phyloP scores from a whole-genome alignment of 2,888 invertebrate species.

The Campoletis raptor region DNA sequence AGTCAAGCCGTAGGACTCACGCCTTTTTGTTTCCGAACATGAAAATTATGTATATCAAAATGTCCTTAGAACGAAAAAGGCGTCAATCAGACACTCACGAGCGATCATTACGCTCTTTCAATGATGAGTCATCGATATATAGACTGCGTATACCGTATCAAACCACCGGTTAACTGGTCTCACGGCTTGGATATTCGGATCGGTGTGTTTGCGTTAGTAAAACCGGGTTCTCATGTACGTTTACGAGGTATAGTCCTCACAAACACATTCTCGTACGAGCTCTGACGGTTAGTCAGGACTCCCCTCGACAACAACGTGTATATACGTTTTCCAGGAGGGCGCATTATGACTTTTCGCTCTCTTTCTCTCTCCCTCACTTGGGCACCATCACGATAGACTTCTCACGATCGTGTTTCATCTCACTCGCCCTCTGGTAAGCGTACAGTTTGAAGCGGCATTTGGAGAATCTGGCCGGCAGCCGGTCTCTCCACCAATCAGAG shows the following conservation, averaged over 20 bases:
- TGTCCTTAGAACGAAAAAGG: background rate
- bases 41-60: slow-evolving; percentile 15
- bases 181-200: slow-evolving; percentile 54
- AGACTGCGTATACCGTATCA: slow-evolving; percentile 55
- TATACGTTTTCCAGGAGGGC: slow-evolving; percentile 75
- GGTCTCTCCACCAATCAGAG: slow-evolving; percentile 89
- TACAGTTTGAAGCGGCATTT: slow-evolving; percentile 85
- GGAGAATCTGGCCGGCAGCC: slow-evolving; percentile 86
- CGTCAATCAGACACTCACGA: background rate
- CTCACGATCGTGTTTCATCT: slow-evolving; percentile 47
- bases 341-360: slow-evolving; percentile 71
- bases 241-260: slow-evolving; percentile 43
- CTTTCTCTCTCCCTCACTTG: slow-evolving; percentile 23
- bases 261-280: slow-evolving; percentile 61
- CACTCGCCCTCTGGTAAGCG: slow-evolving; percentile 67
- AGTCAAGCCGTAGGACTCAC: background rate
- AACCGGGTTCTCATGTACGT: slow-evolving; percentile 47
- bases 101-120: slow-evolving; percentile 17
- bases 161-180: slow-evolving; percentile 40
- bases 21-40: background rate
- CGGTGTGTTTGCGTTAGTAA: slow-evolving; percentile 31
- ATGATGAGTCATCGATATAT: slow-evolving; percentile 21
- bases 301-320: slow-evolving; percentile 76
- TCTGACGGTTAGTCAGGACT: slow-evolving; percentile 80
- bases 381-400: slow-evolving; percentile 27